Base-by-base conservation (phyloP, 2,888 invertebrate genomes). In the Pollenia angustigena region DNA sequence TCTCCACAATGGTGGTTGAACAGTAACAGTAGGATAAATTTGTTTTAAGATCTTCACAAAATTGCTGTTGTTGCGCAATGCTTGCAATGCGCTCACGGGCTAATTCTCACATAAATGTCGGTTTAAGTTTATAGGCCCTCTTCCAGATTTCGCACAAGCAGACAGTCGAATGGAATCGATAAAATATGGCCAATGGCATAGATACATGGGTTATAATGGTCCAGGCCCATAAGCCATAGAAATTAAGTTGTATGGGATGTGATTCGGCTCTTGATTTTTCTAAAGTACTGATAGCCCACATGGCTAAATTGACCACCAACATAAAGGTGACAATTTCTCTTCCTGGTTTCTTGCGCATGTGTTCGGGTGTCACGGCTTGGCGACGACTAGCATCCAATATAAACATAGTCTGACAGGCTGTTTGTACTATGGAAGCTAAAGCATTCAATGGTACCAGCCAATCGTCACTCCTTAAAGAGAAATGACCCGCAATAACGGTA, bases 131-230 rank as follows among this genome's bases (percentile, higher is more conserved):
- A 93, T 98, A 99, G 9, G 98, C 98, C 89, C 97, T 95, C 93
- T 98, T 98, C 99, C 98, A 99, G 90, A 99, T 98, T 94, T 98
- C 98, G 93, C 98, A 98, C 83, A 99, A 94, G 92, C 98, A 98
- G 2, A 99, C 98, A 0, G 98, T 98, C 60, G 98, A 98, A 92
- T 98, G 98, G 93, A 98, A 98, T 85, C 98, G 95, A 94, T 98
- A 98, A 94, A 98, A 98, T 87, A 98, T 98, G 1, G 98, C 98
- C 90, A 96, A 90, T 0, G 98, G 98, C 96, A 98, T 98, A 1
- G 97, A 97, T 1, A 98, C 97, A 91, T 98, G 98, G 0, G 97
- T 98, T 85, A 98, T 98, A 85, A 98, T 98, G 14, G 98, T 98
- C 98, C 98, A 98, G 48, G 98, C 98, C 98, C 98, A 98, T 54